A percentile compares a stretch with the other conserved stretches of the same genome.
Conservation (phyloP, 2,797 vertebrate genomes). For the Hippopotamyrus pictus region DNA sequence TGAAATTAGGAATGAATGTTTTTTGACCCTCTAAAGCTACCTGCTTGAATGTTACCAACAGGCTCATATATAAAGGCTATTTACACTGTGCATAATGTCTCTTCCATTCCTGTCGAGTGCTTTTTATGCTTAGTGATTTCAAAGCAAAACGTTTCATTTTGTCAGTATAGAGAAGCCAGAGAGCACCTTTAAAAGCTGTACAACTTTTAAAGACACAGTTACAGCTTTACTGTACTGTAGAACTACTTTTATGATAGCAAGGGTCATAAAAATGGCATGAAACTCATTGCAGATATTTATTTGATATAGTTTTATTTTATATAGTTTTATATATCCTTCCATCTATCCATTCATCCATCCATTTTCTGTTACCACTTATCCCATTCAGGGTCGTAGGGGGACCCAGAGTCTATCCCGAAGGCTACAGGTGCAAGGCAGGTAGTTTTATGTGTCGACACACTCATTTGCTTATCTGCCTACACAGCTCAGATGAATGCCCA, state of each 20-base stretch:
- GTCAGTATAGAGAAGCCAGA: neutral
- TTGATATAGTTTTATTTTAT: neutral
- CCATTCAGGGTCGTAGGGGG: neutral
- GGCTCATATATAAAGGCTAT: neutral
- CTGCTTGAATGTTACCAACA: neutral
- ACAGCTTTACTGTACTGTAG: neutral
- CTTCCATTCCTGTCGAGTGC: neutral
- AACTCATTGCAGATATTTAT: neutral
- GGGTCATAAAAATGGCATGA: neutral
- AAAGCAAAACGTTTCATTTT: neutral
- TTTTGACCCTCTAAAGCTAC: neutral
- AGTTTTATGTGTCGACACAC: neutral
- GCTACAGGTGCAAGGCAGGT: neutral
- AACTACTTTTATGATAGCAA: neutral
- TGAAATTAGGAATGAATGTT: slow-evolving; percentile 14
- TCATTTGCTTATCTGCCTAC: neutral
- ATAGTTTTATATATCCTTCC: neutral
- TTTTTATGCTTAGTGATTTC: neutral
- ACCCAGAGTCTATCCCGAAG: neutral
- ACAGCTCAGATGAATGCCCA: neutral
- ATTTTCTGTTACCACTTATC: neutral
- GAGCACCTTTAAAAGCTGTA: neutral
- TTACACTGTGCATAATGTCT: neutral
- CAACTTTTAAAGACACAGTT: neutral
- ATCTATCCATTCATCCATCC: neutral